Conservation (phyloP, 2,113 vertebrate genomes). For the Paracyprichromis sp. region DNA sequence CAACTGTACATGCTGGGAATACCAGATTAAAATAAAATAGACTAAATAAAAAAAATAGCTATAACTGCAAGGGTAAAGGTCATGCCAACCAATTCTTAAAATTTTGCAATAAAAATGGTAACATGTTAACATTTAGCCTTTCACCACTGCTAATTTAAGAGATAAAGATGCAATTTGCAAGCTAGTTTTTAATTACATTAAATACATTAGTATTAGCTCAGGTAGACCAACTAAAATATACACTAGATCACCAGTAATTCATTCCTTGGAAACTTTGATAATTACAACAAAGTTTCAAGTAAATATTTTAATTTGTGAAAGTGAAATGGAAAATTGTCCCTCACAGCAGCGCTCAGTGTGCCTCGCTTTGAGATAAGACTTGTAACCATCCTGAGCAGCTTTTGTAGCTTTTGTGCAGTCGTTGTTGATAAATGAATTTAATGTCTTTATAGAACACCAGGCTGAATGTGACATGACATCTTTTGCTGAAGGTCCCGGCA, state of each 20-base stretch:
- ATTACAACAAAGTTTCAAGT: not conserved
- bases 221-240: not conserved
- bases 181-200: not conserved
- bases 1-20: not conserved
- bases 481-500: not conserved
- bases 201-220: not conserved
- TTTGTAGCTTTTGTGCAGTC: not conserved
- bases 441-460: fast-evolving
- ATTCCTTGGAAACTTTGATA: not conserved
- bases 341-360: not conserved
- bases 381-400: not conserved
- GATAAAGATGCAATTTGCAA: fast-evolving
- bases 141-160: not conserved
- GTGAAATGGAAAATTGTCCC: not conserved
- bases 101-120: not conserved
- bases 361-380: not conserved
- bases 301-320: not conserved
- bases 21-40: not conserved
- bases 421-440: not conserved
- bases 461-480: not conserved
- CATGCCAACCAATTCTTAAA: not conserved
- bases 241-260: not conserved
- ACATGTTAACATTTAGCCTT: not conserved
- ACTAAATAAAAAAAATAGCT: not conserved
- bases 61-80: not conserved